These are phyloP conservation scores for Drosophila meridionalis DNA, from an alignment of 2,888 invertebrate species.

Conservation along the genomic window DNA sequence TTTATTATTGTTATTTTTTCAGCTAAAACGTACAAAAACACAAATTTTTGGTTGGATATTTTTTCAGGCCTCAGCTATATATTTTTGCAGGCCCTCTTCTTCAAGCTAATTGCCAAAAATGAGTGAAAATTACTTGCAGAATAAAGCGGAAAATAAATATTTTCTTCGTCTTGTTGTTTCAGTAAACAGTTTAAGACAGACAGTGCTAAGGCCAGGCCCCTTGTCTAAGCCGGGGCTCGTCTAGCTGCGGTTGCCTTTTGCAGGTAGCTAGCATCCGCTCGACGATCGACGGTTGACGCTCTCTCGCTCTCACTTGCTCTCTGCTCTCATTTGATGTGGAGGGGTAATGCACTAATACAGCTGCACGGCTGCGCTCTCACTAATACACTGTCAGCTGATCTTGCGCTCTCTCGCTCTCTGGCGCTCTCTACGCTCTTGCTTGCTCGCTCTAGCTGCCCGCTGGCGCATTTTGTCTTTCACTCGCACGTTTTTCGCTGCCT, in stretches of 20 bases:
- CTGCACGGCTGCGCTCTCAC: constrained; percentile 39
- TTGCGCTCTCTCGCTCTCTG: constrained; percentile 27
- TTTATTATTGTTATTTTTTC: constrained; percentile 39
- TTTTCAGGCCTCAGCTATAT: constrained; percentile 41
- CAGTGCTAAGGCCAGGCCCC: constrained; percentile 55
- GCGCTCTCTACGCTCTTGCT: constrained; percentile 2
- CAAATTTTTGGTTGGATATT: constrained; percentile 23
- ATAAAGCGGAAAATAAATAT: constrained; percentile 56
- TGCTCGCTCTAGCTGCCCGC: not conserved
- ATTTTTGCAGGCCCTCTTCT: constrained; percentile 59
- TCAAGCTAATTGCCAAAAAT: constrained; percentile 72
- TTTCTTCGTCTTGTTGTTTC: constrained; percentile 65
- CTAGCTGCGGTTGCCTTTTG: constrained; percentile 29
- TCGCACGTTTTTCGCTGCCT: constrained; percentile 55
- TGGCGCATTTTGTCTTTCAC: constrained; percentile 43
- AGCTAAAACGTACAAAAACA: constrained; percentile 4
- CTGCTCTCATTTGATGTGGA: constrained; percentile 27
- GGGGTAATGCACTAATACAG: constrained; percentile 69
- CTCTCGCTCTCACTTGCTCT: not conserved
- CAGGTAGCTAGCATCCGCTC: constrained; percentile 37
- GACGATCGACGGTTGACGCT: no score
- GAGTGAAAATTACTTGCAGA: constrained; percentile 47
- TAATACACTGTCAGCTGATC: constrained; percentile 39
- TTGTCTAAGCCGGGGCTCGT: constrained; percentile 59
- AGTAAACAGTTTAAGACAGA: constrained; percentile 70